Conservation (phyloP, 2,888 invertebrate species). For the Poecilobothrus nobilitatus region DNA sequence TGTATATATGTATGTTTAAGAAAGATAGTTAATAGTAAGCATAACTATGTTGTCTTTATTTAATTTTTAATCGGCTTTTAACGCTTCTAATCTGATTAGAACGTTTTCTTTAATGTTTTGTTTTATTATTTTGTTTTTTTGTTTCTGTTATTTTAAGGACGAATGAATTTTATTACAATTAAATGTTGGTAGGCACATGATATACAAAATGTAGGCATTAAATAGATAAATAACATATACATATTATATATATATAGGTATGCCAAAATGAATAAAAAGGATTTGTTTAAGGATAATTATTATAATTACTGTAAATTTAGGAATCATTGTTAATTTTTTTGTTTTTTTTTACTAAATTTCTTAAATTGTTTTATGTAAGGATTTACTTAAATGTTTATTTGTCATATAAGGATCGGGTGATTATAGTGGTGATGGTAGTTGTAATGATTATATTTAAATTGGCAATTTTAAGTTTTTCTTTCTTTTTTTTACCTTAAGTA, state of each 20-base stretch:
- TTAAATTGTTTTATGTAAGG: background rate
- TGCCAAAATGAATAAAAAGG: background rate
- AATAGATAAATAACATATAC: background rate
- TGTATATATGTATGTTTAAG: too few relatives aligned
- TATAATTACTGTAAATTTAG: background rate
- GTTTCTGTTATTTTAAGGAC: background rate
- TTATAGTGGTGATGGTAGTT: too few relatives aligned
- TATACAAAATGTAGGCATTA: background rate
- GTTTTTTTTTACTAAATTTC: background rate
- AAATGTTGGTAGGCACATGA: background rate
- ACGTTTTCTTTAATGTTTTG: background rate
- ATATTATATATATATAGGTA: too few relatives aligned
- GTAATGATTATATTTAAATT: too few relatives aligned
- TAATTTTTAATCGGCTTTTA: slow-evolving; percentile 10
- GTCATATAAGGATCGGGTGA: too few relatives aligned
- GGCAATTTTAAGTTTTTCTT: too few relatives aligned
- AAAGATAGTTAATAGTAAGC: too few relatives aligned
- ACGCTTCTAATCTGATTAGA: slow-evolving; percentile 13
- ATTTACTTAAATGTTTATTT: too few relatives aligned
- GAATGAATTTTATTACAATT: background rate
- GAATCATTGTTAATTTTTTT: background rate
- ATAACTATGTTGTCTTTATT: background rate
- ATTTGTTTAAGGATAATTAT: slow-evolving; percentile 6
- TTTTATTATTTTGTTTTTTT: background rate
- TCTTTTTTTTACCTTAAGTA: too few relatives aligned